Evolutionary conservation across 2,797 vertebrate genomes (phyloP).

Genomic region (Enteromius anoplus): DNA sequence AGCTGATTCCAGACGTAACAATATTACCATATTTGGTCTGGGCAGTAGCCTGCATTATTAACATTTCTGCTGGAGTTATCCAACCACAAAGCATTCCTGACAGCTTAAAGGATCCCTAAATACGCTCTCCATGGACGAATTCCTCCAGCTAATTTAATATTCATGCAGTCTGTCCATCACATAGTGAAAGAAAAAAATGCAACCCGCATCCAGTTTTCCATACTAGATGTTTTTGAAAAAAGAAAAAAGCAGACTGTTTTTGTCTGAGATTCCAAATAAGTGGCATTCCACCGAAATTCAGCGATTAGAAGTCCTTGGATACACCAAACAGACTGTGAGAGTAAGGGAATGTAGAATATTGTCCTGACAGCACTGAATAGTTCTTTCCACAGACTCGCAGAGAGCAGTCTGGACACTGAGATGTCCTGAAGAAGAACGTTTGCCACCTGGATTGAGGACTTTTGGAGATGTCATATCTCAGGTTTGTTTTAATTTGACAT

Average conservation of each 20-base stretch:
- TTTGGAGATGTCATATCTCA: slow-evolving; percentile 5
- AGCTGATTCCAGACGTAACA: slow-evolving; percentile 95
- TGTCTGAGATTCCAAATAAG: slow-evolving; percentile 73
- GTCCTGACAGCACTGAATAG: not conserved
- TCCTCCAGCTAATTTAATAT: slow-evolving; percentile 84
- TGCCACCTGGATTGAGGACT: not conserved
- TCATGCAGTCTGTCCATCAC: slow-evolving; percentile 90
- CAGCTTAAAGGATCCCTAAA: slow-evolving; percentile 95
- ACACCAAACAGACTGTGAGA: slow-evolving; percentile 25
- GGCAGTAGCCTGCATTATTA: slow-evolving; percentile 97
- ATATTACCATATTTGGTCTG: slow-evolving; percentile 99
- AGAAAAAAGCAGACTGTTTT: slow-evolving; percentile 66
- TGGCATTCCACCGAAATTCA: slow-evolving; percentile 76
- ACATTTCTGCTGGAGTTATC: slow-evolving; percentile 93
- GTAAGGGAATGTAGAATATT: slow-evolving; percentile 15
- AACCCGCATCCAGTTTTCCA: slow-evolving; percentile 80
- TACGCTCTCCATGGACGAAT: slow-evolving; percentile 94
- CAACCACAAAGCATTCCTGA: slow-evolving; percentile 98
- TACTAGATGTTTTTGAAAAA: slow-evolving; percentile 66
- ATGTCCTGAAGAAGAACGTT: not conserved
- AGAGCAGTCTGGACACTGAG: slow-evolving; percentile 12
- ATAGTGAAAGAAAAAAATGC: slow-evolving; percentile 72
- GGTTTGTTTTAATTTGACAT: slow-evolving; percentile 29
- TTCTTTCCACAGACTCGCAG: not conserved
- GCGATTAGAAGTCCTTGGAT: slow-evolving; percentile 61